Base-by-base conservation (phyloP, 2,888 invertebrate species). In the Oxyteleia sp. region DNA sequence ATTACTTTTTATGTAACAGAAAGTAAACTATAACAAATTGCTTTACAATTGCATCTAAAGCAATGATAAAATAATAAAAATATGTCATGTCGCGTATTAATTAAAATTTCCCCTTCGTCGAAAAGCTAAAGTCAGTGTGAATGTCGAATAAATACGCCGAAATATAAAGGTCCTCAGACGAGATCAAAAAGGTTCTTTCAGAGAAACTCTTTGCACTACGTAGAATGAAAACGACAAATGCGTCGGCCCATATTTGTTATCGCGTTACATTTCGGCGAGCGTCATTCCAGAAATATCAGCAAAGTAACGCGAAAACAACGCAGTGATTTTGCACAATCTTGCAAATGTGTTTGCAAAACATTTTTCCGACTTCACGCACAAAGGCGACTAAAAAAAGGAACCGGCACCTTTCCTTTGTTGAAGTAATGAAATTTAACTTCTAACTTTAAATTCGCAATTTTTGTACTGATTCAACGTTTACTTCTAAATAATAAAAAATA, bases 271-370 rank as follows among this genome's bases (percentile, higher is more conserved):
- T n/a, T 38, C n/a, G 38, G n/a, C 38, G 38, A n/a, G 38, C 38
- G n/a, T 38, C n/a, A n/a, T 38, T 38, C 38, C 38, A 38, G 38
- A 38, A 38, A 38, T 38, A 38, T 38, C 38, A 38, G 38, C 13
- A n/a, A n/a, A 38, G n/a, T 35, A 47, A 23, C 20, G 8, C 2
- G 26, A 26, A 43, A 59, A 41, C 8, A 59, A 20, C 8, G 10
- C 13, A 35, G 11, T 18, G 35, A 16, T 32, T 32, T 32, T 32
- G 32, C 32, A 10, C 32, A 4, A 32, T 32, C 8, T 32, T 32
- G 4, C 10, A 32, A 38, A 38, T 38, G 38, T 7, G 2, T n/a
- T n/a, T 38, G 38, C 7, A 38, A n/a, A 38, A 11, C n/a, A 38
- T 38, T 38, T 38, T n/a, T 38, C 38, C 7, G 7, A n/a, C 32